A percentile compares a stretch with the other conserved stretches of the same genome.
phyloP scores from a whole-genome alignment of 2,888 invertebrate species.

The Plutella xylostella region DNA sequence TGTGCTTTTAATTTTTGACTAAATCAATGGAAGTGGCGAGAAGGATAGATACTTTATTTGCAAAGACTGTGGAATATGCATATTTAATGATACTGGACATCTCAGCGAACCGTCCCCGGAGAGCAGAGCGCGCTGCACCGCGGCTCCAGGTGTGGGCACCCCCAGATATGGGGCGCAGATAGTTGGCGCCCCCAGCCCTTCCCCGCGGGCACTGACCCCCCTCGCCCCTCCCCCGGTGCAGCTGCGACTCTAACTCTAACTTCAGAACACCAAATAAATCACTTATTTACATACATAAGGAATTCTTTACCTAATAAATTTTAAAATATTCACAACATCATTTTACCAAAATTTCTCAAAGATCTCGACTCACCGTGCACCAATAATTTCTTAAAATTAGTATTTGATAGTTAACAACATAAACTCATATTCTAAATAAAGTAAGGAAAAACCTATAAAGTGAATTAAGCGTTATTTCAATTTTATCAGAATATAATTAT shows the following conservation, averaged over 20 bases:
- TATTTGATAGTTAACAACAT: conserved; percentile 47
- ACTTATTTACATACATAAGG: conserved; percentile 2
- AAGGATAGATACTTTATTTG: no score
- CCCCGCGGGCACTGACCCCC: no score
- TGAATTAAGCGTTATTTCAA: conserved; percentile 66
- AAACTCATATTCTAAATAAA: conserved; percentile 65
- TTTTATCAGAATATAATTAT: conserved; percentile 57
- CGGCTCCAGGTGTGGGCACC: no score
- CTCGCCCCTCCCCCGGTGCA: no score
- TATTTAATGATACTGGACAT: conserved; percentile 30
- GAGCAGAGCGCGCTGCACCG: conserved; percentile 40
- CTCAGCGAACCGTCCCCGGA: conserved; percentile 57
- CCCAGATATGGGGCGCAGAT: no score
- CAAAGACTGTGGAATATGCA: no score
- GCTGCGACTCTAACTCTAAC: no score
- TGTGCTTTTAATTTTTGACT: conserved; percentile 1
- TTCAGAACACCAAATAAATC: conserved; percentile 20
- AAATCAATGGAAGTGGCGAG: no score
- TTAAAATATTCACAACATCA: not conserved
- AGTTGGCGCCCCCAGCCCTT: no score
- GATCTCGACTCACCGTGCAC: conserved; percentile 62
- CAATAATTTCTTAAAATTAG: conserved; percentile 43
- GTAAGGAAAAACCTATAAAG: conserved; percentile 42
- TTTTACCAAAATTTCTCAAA: conserved; percentile 21
- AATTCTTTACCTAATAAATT: not conserved